Conservation (phyloP, 2,113 vertebrate species). For the Falcunculus frontatus region DNA sequence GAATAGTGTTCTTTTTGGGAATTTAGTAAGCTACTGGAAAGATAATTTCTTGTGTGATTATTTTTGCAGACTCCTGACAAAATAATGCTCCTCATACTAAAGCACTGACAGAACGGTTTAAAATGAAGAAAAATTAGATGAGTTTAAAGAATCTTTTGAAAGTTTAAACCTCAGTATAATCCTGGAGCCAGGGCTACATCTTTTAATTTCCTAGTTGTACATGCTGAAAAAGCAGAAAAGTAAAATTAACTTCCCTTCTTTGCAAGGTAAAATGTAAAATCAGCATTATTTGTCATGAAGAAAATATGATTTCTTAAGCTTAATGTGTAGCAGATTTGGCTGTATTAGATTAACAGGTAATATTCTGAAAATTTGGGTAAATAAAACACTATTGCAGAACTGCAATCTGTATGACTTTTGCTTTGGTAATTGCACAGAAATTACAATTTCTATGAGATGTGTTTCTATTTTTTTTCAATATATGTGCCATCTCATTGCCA, state of each 20-base stretch:
- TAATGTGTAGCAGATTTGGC: neutral
- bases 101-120: neutral
- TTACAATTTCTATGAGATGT: neutral
- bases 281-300: neutral
- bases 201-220: neutral
- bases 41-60: neutral
- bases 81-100: neutral
- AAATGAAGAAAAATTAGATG: neutral
- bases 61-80: neutral
- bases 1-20: neutral
- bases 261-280: neutral
- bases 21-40: neutral
- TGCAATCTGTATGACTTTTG: neutral
- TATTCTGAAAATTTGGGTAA: neutral
- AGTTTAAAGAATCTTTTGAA: neutral
- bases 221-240: neutral
- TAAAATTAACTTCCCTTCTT: neutral
- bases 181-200: neutral
- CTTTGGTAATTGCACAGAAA: neutral
- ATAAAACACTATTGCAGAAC: neutral
- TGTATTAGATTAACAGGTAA: neutral
- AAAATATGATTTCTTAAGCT: neutral
- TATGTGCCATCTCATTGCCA: neutral
- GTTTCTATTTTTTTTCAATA: neutral
- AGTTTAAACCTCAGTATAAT: neutral